Conservation (phyloP, 1,140 invertebrate species). For the Ylistrum balloti region DNA sequence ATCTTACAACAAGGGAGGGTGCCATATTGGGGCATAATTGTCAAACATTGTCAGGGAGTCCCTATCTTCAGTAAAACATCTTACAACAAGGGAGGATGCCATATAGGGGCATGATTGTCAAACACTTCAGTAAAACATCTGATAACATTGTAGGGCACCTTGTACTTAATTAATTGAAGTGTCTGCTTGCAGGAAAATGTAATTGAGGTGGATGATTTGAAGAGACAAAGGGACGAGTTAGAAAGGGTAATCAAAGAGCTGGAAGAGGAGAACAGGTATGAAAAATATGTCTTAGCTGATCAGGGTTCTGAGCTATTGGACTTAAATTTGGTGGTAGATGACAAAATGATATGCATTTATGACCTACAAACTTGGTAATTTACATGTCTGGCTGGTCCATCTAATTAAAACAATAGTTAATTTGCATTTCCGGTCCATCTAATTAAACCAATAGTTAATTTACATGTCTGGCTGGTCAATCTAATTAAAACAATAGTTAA, state of each 20-base stretch:
- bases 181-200: neutral
- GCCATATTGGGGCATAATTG: neutral
- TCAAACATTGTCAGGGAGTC: neutral
- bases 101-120: neutral
- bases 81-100: conserved; percentile 5
- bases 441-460: no score
- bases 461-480: no score
- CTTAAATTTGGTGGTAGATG: no score
- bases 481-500: no score
- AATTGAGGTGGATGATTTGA: conserved; percentile 37
- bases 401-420: no score
- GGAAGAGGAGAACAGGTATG: conserved; percentile 62
- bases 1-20: conserved; percentile 8
- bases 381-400: no score
- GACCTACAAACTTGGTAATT: no score
- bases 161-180: neutral
- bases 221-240: conserved; percentile 54
- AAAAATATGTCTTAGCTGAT: neutral
- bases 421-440: no score
- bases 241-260: conserved; percentile 62
- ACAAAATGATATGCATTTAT: no score
- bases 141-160: neutral
- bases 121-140: neutral
- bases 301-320: no score
- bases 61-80: neutral